Conservation (phyloP, 2,113 vertebrate species). For the Salvator merianae region DNA sequence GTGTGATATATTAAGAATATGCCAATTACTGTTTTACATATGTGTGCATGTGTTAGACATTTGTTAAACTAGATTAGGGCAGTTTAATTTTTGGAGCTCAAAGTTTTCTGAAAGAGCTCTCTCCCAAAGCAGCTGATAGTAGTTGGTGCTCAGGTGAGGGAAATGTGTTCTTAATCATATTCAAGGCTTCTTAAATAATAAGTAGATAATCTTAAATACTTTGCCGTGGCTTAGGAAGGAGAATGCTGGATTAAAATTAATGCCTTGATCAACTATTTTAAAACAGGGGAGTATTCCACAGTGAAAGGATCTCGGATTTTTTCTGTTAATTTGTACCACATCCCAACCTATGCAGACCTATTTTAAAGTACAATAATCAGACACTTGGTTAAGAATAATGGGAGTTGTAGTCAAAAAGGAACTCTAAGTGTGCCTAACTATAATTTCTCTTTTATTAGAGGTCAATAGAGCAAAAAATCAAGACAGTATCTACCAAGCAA, state of each 20-base stretch:
- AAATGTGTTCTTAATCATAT: not conserved
- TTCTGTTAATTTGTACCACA: not conserved
- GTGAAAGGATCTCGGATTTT: not conserved
- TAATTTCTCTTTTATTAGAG: too few relatives aligned
- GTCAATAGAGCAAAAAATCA: too few relatives aligned
- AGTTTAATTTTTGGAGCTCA: not conserved
- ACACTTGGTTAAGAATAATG: too few relatives aligned
- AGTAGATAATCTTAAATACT: not conserved
- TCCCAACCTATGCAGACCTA: not conserved
- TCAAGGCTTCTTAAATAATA: not conserved
- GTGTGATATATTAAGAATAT: not conserved
- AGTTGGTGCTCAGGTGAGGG: not conserved
- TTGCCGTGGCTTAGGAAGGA: not conserved
- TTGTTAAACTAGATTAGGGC: constrained; percentile 2
- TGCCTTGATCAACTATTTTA: not conserved
- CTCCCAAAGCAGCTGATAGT: not conserved
- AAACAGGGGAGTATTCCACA: not conserved
- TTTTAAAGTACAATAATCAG: too few relatives aligned
- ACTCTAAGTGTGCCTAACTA: too few relatives aligned
- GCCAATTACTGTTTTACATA: not conserved
- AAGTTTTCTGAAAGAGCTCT: not conserved
- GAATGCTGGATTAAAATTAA: not conserved
- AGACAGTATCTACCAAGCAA: too few relatives aligned
- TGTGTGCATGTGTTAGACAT: not conserved
- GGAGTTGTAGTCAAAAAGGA: too few relatives aligned